phyloP scores from a whole-genome alignment of 2,888 invertebrate genomes.

The Drosophila mettleri region DNA sequence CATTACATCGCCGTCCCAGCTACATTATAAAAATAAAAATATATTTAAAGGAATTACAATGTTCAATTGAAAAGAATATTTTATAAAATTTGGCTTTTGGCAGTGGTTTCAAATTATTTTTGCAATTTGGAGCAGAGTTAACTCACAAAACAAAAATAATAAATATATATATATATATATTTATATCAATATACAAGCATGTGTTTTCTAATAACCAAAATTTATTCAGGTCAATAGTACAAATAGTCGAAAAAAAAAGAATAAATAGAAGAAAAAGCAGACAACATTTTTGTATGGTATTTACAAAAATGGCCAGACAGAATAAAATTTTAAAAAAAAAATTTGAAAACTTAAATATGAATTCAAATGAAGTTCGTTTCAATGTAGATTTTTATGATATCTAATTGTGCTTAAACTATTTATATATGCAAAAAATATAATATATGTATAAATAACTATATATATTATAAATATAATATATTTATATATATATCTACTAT shows the following conservation, averaged over 20 bases:
- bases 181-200: constrained; percentile 30
- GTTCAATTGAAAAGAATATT: constrained; percentile 10
- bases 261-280: constrained; percentile 46
- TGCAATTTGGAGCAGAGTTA: constrained; percentile 23
- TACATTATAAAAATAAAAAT: constrained; percentile 7
- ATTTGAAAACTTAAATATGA: not conserved
- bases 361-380: constrained; percentile 25
- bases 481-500: constrained; percentile 8
- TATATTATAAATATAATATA: too few relatives aligned
- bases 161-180: constrained; percentile 28
- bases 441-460: too few relatives aligned
- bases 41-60: not conserved
- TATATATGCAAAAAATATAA: constrained; percentile 26
- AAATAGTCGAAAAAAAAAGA: constrained; percentile 39
- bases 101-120: constrained; percentile 62
- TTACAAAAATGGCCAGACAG: constrained; percentile 51
- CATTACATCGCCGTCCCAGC: constrained; percentile 73
- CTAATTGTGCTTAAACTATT: constrained; percentile 72
- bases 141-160: constrained; percentile 11
- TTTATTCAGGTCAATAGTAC: constrained; percentile 66
- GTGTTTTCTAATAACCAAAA: constrained; percentile 24
- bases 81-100: constrained; percentile 20
- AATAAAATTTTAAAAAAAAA: constrained; percentile 2
- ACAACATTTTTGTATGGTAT: constrained; percentile 63
- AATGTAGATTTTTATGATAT: constrained; percentile 73